Evolutionary conservation across 2,888 invertebrate species (phyloP).

Genomic region (Acrocyrtus sp.): DNA sequence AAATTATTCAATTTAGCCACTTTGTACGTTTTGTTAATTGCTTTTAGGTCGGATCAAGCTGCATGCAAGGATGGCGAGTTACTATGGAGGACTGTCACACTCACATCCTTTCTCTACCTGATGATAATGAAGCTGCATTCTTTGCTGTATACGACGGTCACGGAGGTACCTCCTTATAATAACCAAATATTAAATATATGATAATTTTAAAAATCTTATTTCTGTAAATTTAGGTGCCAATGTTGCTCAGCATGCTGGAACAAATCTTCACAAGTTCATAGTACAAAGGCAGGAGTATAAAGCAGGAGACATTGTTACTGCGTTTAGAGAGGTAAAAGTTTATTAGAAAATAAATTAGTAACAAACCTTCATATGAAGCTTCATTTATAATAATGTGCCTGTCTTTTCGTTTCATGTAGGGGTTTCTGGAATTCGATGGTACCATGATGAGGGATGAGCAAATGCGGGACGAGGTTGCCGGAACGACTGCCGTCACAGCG

Average conservation of each 20-base stretch:
- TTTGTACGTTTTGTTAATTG: too few species aligned
- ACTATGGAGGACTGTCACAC: constrained; percentile 99
- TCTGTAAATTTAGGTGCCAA: constrained; percentile 75
- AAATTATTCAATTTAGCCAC: too few species aligned
- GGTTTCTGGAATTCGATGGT: constrained; percentile 91
- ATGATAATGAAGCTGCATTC: constrained; percentile 92
- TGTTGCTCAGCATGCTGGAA: constrained; percentile 94
- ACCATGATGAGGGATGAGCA: constrained; percentile 91
- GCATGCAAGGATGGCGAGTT: constrained; percentile 99
- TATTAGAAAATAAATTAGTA: too few species aligned
- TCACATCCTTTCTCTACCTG: constrained; percentile 90
- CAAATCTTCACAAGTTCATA: constrained; percentile 93
- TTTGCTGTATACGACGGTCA: constrained; percentile 98
- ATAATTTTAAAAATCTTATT: too few species aligned
- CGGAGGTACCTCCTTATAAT: too few species aligned
- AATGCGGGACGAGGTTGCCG: constrained; percentile 91
- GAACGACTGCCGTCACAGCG: constrained; percentile 91
- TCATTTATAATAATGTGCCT: too few species aligned
- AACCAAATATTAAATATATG: too few species aligned
- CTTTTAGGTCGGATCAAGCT: constrained; percentile 89
- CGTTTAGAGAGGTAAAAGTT: constrained; percentile 82
- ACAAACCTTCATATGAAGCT: too few species aligned
- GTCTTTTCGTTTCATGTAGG: constrained; percentile 67
- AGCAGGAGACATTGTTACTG: constrained; percentile 84
- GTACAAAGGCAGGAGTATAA: constrained; percentile 84